Evolutionary conservation across 1,140 invertebrate genomes (phyloP), one percentile per base, ranked within the genome.

Genomic region (Leptinotarsa texana): DNA sequence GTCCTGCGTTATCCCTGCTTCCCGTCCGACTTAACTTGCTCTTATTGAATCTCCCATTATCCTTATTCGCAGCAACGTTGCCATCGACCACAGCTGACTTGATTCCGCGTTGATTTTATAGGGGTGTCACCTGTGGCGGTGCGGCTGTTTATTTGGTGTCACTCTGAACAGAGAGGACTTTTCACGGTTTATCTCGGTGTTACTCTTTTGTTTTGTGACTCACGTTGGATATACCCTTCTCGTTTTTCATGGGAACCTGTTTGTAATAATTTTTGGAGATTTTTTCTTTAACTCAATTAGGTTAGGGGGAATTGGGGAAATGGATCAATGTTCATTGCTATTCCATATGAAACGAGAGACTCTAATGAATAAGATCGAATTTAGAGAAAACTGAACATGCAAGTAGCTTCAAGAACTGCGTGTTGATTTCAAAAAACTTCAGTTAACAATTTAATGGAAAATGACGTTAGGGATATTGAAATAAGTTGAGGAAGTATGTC

Each of bases 41-140:
- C 76, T 77, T 77, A 77, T 77, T 77, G 74, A 77, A 77, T 77
- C 76, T 77, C 75, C 76, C 76, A 77, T 77, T 77, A 77, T 77
- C 76, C 74, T 47, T 49, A 63, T 77, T 77, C 76, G 74, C 22
- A 57, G 63, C 69, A 22, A 61, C 71, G 74, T 71, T 75, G 69
- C 72, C 22, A 33, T 27, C 21, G 21, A 65, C 21, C 63, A 13
- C 11, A 21, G 17, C 33, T 33, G 33, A 48, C 74, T 74, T 75
- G 67, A 71, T 75, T 71, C 27, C 69, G 74, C 51, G 70, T 63
- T 77, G 76, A 77, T 77, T 77, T 77, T 77, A 77, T 74, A 75
- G 74, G 67, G 61, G 66, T 77, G 76, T 77, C 76, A 77, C 76
- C 76, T 77, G 74, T 77, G 71, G 71, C 73, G 65, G 67, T 75